Conservation (phyloP, 1,140 invertebrate species). For the Oppia nitens region DNA sequence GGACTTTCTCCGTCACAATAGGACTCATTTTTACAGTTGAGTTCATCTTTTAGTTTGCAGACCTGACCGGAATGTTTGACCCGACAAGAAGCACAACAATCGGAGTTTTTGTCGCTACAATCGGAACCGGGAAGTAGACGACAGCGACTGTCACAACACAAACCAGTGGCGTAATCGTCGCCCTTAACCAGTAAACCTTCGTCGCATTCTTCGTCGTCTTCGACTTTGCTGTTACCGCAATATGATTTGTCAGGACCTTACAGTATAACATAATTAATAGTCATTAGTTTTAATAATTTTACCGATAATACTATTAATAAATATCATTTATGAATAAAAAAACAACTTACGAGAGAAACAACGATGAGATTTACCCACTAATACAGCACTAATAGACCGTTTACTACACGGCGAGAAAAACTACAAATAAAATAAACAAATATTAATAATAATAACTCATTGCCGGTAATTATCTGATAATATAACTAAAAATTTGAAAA, state of each 20-base stretch:
- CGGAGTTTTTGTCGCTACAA: constrained; percentile 78
- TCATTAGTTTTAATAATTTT: too few species aligned
- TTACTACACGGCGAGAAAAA: constrained; percentile 85
- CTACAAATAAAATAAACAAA: constrained; percentile 35
- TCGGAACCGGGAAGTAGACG: constrained; percentile 64
- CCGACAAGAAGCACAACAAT: constrained; percentile 75
- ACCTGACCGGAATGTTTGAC: constrained; percentile 52
- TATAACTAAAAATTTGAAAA: neutral
- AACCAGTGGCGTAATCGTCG: constrained; percentile 62
- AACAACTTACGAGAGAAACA: constrained; percentile 43
- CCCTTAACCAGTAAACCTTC: constrained; percentile 50
- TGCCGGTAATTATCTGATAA: neutral
- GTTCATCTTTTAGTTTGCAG: constrained; percentile 68
- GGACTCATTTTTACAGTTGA: constrained; percentile 72
- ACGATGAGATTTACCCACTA: constrained; percentile 70
- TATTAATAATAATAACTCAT: constrained; percentile 3
- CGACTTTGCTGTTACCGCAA: constrained; percentile 79
- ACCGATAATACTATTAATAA: too few species aligned
- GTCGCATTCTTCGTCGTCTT: constrained; percentile 86
- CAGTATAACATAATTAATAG: too few species aligned
- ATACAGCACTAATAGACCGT: constrained; percentile 72
- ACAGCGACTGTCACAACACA: constrained; percentile 88
- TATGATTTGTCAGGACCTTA: constrained; percentile 76
- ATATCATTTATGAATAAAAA: too few species aligned
- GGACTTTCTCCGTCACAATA: constrained; percentile 25